Conservation (phyloP, 2,113 vertebrate species). For the Anguilla japonica region DNA sequence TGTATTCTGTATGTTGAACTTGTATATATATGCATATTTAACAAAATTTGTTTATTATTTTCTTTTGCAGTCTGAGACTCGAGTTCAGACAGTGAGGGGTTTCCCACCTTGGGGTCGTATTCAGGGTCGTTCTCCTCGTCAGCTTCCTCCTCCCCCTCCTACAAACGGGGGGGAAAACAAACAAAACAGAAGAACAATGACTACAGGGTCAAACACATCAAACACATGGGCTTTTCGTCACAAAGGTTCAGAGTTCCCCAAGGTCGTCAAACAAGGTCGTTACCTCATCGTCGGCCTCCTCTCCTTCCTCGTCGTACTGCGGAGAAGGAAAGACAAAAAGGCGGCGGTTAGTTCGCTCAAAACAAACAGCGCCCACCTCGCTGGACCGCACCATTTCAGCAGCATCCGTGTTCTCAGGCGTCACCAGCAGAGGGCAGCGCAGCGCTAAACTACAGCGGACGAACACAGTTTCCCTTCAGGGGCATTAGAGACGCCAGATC, state of each 20-base stretch:
- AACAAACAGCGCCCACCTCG: not conserved
- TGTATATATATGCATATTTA: too few relatives aligned
- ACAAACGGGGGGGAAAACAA: constrained; percentile 43
- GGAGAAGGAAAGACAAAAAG: constrained; percentile 45
- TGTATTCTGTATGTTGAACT: constrained; percentile 63
- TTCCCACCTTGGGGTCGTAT: constrained; percentile 91
- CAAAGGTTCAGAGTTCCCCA: too few relatives aligned
- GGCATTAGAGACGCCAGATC: too few relatives aligned
- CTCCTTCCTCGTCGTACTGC: constrained; percentile 98
- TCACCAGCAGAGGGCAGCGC: too few relatives aligned
- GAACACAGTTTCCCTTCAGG: too few relatives aligned
- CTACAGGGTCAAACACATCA: not conserved
- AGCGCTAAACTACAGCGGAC: too few relatives aligned
- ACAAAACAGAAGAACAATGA: not conserved
- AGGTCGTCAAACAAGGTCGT: constrained; percentile 25
- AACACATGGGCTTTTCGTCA: too few relatives aligned
- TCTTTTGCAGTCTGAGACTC: too few relatives aligned
- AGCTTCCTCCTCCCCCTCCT: constrained; percentile 98
- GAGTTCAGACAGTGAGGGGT: not conserved
- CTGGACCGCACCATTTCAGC: not conserved
- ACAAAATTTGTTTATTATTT: too few relatives aligned
- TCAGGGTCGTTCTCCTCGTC: constrained; percentile 98
- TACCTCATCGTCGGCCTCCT: constrained; percentile 98
- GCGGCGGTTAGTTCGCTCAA: not conserved
- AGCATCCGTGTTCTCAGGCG: too few relatives aligned